These are phyloP conservation scores for Kryptolebias ocellatus DNA, from an alignment of 2,797 vertebrate species.

Conservation along the genomic window DNA sequence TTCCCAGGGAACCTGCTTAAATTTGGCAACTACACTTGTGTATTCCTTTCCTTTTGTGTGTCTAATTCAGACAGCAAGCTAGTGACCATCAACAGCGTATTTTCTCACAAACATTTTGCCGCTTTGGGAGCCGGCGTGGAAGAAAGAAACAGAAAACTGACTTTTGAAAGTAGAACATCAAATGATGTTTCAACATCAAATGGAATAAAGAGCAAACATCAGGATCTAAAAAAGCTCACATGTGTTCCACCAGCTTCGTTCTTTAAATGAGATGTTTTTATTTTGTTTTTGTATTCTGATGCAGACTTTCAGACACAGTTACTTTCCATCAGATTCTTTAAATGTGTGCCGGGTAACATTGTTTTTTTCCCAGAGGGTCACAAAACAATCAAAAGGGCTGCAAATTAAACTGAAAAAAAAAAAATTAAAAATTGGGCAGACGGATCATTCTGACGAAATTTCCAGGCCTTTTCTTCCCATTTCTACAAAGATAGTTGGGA, in stretches of 20 bases:
- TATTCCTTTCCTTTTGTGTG: constrained; percentile 52
- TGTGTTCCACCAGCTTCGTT: constrained; percentile 21
- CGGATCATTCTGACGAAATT: too few relatives aligned
- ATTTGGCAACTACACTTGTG: constrained; percentile 72
- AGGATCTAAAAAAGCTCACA: constrained; percentile 50
- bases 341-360: constrained; percentile 9
- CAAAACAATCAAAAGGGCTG: too few relatives aligned
- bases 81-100: constrained; percentile 49
- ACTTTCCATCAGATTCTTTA: constrained; percentile 45
- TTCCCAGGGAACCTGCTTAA: constrained; percentile 69
- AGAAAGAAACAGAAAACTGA: constrained; percentile 39
- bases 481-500: too few relatives aligned
- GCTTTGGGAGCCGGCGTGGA: constrained; percentile 34
- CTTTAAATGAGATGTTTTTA: constrained; percentile 51
- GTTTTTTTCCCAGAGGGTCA: too few relatives aligned
- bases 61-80: constrained; percentile 67
- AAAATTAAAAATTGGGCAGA: too few relatives aligned
- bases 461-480: too few relatives aligned
- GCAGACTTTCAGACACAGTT: constrained; percentile 34
- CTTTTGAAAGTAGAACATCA: constrained; percentile 62
- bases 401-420: too few relatives aligned
- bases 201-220: constrained; percentile 61
- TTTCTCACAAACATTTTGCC: constrained; percentile 33
- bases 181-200: constrained; percentile 65
- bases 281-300: constrained; percentile 46